These are phyloP conservation scores for Therioaphis trifolii DNA, from an alignment of 2,888 invertebrate genomes.

Conservation along the genomic window DNA sequence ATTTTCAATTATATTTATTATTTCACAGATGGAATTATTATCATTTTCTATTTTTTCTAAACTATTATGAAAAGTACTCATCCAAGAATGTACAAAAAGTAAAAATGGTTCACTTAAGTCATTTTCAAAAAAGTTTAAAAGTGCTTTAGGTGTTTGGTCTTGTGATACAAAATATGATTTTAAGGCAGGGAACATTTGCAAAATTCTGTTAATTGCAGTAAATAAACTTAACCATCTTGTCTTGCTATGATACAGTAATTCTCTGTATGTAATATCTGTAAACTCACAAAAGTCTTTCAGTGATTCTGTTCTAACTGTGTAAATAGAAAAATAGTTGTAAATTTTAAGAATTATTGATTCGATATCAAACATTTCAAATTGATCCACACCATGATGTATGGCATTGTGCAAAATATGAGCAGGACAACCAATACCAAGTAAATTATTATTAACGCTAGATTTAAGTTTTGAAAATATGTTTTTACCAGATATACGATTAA, in stretches of 20 bases:
- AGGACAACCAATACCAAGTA: no score
- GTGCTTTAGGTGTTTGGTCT: background rate
- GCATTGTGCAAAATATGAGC: slow-evolving; percentile 68
- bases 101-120: slow-evolving; percentile 4
- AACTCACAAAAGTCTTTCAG: slow-evolving; percentile 40
- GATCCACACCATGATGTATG: slow-evolving; percentile 67
- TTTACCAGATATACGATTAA: slow-evolving; percentile 6
- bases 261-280: slow-evolving; percentile 53
- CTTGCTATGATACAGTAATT: slow-evolving; percentile 64
- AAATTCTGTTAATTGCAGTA: slow-evolving; percentile 64
- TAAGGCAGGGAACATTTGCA: slow-evolving; percentile 6
- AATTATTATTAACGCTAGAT: background rate
- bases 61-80: slow-evolving; percentile 32
- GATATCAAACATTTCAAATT: slow-evolving; percentile 67
- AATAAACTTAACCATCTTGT: slow-evolving; percentile 63
- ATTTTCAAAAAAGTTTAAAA: slow-evolving; percentile 12
- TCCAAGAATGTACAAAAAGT: slow-evolving; percentile 10
- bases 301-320: slow-evolving; percentile 65
- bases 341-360: no score
- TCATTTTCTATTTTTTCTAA: slow-evolving; percentile 34
- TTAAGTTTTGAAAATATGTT: slow-evolving; percentile 8
- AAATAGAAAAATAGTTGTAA: slow-evolving; percentile 68
- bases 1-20: slow-evolving; percentile 20
- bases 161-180: slow-evolving; percentile 1
- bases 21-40: slow-evolving; percentile 7